These are phyloP conservation scores for western clawed frog (Xenopus tropicalis) DNA, from an alignment of 2,113 vertebrate genomes.

Conservation along the genomic window UCB_Xtro_10.0 CM004450.2:84960501-84961000, in stretches of 20 bases:
- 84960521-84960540: background rate
- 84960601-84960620: background rate
- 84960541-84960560: slow-evolving; percentile 6
- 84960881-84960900: too few relatives aligned
- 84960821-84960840: background rate
- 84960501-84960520: background rate
- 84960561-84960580: background rate
- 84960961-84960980: too few relatives aligned
- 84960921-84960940: too few relatives aligned
- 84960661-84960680: slow-evolving; percentile 7
- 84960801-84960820: background rate
- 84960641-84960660: slow-evolving; percentile 25
- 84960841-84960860: background rate
- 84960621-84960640: slow-evolving; percentile 5
- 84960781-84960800: slow-evolving; percentile 2
- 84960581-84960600: background rate
- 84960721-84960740: slow-evolving; percentile 30
- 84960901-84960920: too few relatives aligned
- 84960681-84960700: slow-evolving; percentile 12
- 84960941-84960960: too few relatives aligned
- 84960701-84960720: slow-evolving; percentile 4
- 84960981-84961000: too few relatives aligned
- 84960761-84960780: slow-evolving; percentile 27
- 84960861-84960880: too few relatives aligned
- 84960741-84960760: slow-evolving; percentile 31